Evolutionary conservation across 2,797 vertebrate species (phyloP).

Genomic region (Sebastes alutus): DNA sequence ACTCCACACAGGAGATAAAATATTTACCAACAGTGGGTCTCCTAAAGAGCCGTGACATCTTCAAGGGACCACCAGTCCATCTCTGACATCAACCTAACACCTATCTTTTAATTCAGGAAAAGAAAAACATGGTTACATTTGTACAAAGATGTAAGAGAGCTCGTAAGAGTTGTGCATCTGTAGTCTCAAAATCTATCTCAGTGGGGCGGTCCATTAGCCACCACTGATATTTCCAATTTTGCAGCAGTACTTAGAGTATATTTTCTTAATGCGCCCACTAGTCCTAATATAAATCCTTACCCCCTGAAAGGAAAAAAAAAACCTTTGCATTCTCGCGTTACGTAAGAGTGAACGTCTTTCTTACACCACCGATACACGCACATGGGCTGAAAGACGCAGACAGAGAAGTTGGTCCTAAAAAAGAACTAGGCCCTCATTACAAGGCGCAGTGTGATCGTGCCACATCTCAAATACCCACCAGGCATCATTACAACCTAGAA

Average conservation of each 20-base stretch:
- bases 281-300: slow-evolving; percentile 29
- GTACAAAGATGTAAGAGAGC: slow-evolving; percentile 44
- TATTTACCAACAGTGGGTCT: slow-evolving; percentile 72
- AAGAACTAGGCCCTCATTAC: slow-evolving; percentile 72
- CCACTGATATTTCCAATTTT: slow-evolving; percentile 25
- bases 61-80: slow-evolving; percentile 52
- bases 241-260: slow-evolving; percentile 5
- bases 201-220: slow-evolving; percentile 11
- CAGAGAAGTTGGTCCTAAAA: slow-evolving; percentile 57
- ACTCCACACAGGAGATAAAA: slow-evolving; percentile 73
- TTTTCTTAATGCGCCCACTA: slow-evolving; percentile 37
- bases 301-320: slow-evolving; percentile 9
- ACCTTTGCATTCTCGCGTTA: slow-evolving; percentile 26
- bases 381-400: slow-evolving; percentile 30
- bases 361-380: slow-evolving; percentile 27
- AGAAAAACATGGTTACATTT: slow-evolving; percentile 58
- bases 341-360: slow-evolving; percentile 41
- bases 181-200: slow-evolving; percentile 23
- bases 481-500: slow-evolving; percentile 77
- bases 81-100: slow-evolving; percentile 57
- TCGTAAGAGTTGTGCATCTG: slow-evolving; percentile 9
- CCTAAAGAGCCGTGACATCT: slow-evolving; percentile 56
- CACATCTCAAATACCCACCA: slow-evolving; percentile 76
- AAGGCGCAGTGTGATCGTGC: slow-evolving; percentile 56
- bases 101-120: slow-evolving; percentile 51